Conservation (phyloP, 2,797 vertebrate species). For the Gymnocypris eckloni region DNA sequence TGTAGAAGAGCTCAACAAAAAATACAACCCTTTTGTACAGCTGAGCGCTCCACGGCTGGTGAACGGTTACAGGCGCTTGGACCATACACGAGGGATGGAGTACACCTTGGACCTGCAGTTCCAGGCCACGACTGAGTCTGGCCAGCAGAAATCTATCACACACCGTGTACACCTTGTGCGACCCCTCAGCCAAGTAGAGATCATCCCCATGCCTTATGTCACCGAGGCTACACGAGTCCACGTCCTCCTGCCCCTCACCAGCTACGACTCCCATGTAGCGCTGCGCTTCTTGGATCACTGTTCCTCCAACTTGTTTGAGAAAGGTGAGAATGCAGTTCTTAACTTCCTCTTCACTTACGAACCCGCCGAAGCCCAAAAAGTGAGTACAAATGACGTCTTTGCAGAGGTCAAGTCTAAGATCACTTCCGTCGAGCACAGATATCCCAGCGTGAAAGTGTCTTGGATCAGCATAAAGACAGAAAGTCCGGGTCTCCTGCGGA, state of each 20-base stretch:
- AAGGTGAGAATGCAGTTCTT: conserved; percentile 86
- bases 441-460: conserved; percentile 87
- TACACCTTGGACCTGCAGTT: conserved; percentile 93
- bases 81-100: conserved; percentile 95
- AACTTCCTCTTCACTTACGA: conserved; percentile 95
- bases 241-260: conserved; percentile 87
- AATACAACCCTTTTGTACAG: conserved; percentile 86
- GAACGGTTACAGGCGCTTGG: conserved; percentile 95
- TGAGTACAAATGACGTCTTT: conserved; percentile 90
- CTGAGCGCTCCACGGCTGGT: conserved; percentile 90
- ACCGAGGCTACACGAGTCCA: conserved; percentile 94
- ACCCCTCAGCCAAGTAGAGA: conserved; percentile 92
- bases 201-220: conserved; percentile 97
- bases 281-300: conserved; percentile 86
- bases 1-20: conserved; percentile 89
- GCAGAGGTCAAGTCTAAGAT: conserved; percentile 87
- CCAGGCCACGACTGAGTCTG: conserved; percentile 89
- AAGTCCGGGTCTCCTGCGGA: conserved; percentile 88
- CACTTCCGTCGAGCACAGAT: conserved; percentile 83
- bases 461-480: conserved; percentile 98
- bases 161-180: conserved; percentile 92
- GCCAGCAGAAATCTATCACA: conserved; percentile 84
- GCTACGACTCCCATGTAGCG: conserved; percentile 78
- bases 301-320: conserved; percentile 86
- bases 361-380: conserved; percentile 92